A percentile compares a stretch with the other conserved stretches of the same genome.
phyloP scores from a whole-genome alignment of 1,140 invertebrate species.

The Oncopodura yosiiana region DNA sequence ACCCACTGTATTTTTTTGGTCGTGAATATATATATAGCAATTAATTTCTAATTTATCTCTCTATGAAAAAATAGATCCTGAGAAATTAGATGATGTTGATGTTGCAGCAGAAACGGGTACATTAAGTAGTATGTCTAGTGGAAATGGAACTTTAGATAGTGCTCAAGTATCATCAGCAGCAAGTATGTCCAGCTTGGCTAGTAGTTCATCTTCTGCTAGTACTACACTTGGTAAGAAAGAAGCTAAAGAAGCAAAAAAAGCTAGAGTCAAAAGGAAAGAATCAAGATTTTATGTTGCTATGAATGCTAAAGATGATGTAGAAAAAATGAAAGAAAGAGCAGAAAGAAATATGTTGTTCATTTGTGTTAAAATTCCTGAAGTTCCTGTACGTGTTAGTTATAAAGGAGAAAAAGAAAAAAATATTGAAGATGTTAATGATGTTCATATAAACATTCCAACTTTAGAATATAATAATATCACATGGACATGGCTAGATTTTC shows the following conservation, averaged over 20 bases:
- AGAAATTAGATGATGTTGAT: conserved; percentile 61
- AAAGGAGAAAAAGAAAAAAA: conserved; percentile 98
- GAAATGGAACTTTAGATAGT: too few relatives aligned
- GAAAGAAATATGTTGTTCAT: conserved; percentile 98
- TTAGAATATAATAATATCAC: conserved; percentile 97
- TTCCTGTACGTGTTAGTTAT: conserved; percentile 90
- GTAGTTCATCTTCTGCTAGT: too few relatives aligned
- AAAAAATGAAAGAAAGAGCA: conserved; percentile 97
- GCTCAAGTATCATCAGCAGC: too few relatives aligned
- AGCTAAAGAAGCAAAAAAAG: conserved; percentile 45
- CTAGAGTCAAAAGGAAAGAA: conserved; percentile 52
- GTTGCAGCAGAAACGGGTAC: conserved; percentile 41
- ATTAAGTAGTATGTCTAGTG: conserved; percentile 11
- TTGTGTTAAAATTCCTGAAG: conserved; percentile 96
- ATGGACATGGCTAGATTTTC: conserved; percentile 98
- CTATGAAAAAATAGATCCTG: too few relatives aligned
- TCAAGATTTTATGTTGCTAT: conserved; percentile 81
- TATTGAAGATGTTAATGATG: conserved; percentile 87
- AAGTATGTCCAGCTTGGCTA: conserved; percentile 17
- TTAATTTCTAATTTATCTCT: too few relatives aligned
- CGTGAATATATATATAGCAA: too few relatives aligned
- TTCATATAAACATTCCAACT: conserved; percentile 85
- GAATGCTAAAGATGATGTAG: conserved; percentile 75
- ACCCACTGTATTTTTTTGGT: too few relatives aligned
- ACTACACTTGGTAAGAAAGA: conserved; percentile 36